Conservation (phyloP, 2,888 invertebrate genomes). For the Himalopsyche japonica region DNA sequence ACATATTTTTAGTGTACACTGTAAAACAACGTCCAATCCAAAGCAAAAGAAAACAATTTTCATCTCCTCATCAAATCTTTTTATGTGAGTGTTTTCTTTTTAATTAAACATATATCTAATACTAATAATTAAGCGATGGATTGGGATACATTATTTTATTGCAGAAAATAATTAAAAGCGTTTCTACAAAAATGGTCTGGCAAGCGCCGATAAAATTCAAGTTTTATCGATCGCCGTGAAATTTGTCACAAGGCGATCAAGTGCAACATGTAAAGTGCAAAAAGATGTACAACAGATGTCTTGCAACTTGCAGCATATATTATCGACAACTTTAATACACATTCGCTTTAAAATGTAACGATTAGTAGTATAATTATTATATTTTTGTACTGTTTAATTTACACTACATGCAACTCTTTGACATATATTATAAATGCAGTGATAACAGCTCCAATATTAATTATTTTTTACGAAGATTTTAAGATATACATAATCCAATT, state of each 20-base stretch:
- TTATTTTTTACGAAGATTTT: no score
- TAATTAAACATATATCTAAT: background rate
- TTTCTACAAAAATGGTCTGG: background rate
- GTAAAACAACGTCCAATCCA: no score
- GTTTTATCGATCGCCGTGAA: background rate
- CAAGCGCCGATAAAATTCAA: background rate
- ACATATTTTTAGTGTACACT: no score
- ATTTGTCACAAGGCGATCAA: slow-evolving; percentile 9
- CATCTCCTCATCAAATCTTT: no score
- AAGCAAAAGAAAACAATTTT: no score
- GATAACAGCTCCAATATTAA: no score
- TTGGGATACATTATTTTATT: background rate
- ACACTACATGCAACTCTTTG: no score
- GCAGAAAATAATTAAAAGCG: background rate
- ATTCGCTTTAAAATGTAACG: background rate
- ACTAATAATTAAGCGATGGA: background rate
- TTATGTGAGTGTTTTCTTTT: no score
- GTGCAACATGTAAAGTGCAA: slow-evolving; percentile 4
- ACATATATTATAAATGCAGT: no score
- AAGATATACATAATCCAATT: no score
- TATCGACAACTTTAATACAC: background rate
- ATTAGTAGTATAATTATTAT: no score
- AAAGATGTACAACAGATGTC: background rate
- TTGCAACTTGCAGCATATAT: background rate
- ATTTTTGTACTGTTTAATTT: no score